Conservation (phyloP, 2,113 vertebrate species). For the Helogale parvula region DNA sequence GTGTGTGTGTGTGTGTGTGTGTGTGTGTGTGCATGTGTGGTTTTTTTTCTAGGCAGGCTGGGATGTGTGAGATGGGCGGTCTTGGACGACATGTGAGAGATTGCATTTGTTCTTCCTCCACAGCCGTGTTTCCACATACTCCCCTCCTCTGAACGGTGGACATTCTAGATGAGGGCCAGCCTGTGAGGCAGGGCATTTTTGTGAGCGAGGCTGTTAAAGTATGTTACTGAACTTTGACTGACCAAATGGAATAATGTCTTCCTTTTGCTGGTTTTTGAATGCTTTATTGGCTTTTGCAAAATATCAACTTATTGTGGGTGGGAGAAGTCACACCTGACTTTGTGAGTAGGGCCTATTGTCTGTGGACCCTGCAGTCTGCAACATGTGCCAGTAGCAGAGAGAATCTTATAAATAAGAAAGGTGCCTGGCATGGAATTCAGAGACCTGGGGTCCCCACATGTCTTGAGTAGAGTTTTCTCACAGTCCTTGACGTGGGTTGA, state of each 20-base stretch:
- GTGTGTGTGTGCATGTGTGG: not conserved
- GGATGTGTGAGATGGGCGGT: not conserved
- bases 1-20: too few species aligned
- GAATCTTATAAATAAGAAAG: not conserved
- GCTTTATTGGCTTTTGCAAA: not conserved
- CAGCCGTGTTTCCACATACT: not conserved
- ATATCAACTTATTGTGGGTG: not conserved
- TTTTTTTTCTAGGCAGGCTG: not conserved
- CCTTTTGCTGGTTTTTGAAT: not conserved
- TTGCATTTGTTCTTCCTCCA: slow-evolving; percentile 12
- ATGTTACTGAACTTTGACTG: not conserved
- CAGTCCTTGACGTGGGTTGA: not conserved
- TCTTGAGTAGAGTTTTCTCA: not conserved
- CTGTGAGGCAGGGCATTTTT: not conserved
- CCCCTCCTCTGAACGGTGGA: not conserved
- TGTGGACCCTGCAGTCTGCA: not conserved
- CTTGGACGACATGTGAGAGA: not conserved
- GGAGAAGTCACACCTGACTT: not conserved
- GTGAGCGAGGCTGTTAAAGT: slow-evolving; percentile 40
- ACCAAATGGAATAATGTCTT: slow-evolving; percentile 9
- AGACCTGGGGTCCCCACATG: not conserved
- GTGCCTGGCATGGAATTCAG: not conserved
- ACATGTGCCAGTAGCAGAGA: not conserved
- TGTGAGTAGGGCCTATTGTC: not conserved
- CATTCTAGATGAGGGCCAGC: not conserved